Base-by-base conservation (phyloP, 2,888 invertebrate species). In the Didymodactylos carnosus region DNA sequence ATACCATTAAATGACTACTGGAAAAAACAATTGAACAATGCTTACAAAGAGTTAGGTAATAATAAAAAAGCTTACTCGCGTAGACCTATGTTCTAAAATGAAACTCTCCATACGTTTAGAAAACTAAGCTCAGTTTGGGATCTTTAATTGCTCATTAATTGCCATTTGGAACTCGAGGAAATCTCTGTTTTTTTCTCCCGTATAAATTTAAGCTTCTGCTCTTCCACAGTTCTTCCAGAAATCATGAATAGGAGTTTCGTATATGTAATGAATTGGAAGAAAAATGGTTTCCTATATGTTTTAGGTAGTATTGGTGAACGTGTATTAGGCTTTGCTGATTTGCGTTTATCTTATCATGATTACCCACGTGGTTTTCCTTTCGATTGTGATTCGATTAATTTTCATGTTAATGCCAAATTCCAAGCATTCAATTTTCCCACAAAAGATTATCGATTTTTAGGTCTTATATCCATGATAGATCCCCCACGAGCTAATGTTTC, bases 41-140 rank as follows among this genome's bases (percentile, higher is more conserved):
- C 73, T 5, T 93, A 92, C 81, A 86, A 91, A 80, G 91, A 92
- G 83, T 87, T 93, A 76, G 93, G 92, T 27, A 72, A 72, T 53
- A 72, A 72, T 10, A 16, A n/a, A n/a, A n/a, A n/a, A n/a, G n/a
- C n/a, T n/a, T n/a, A n/a, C n/a, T n/a, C n/a, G n/a, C n/a, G n/a
- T n/a, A n/a, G n/a, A n/a, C n/a, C n/a, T n/a, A n/a, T n/a, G n/a
- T n/a, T n/a, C n/a, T n/a, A n/a, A n/a, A n/a, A n/a, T n/a, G n/a
- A n/a, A n/a, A n/a, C n/a, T n/a, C n/a, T n/a, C n/a, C n/a, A n/a
- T n/a, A n/a, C n/a, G n/a, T n/a, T n/a, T n/a, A n/a, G n/a, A n/a
- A n/a, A n/a, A n/a, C n/a, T n/a, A n/a, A n/a, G n/a, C n/a, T n/a
- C n/a, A n/a, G n/a, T n/a, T n/a, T n/a, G n/a, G n/a, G n/a, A n/a